A percentile compares a stretch with the other conserved stretches of the same genome.
phyloP scores from a whole-genome alignment of 64 coral and sea anemone species.

The Stichodactyla helianthus region DNA sequence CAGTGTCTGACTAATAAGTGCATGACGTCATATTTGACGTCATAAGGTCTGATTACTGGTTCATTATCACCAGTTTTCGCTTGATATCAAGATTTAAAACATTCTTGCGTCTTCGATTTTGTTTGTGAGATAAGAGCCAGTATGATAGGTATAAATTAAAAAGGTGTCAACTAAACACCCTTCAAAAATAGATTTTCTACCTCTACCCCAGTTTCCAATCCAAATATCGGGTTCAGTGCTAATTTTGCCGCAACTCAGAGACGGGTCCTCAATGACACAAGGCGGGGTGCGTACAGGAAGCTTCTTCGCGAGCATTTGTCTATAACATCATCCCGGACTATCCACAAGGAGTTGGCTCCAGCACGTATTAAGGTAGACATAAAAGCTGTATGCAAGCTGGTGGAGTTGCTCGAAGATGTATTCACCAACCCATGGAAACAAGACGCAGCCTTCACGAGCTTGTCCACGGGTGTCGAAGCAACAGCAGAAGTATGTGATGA shows the following conservation, averaged over 20 bases:
- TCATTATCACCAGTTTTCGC: no score
- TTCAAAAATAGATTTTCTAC: conserved; percentile 56
- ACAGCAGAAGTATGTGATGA: conserved; percentile 30
- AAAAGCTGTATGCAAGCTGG: conserved; percentile 34
- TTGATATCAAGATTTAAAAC: no score
- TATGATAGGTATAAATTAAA: no score
- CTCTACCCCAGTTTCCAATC: no score
- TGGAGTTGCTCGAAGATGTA: conserved; percentile 12
- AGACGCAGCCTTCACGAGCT: conserved; percentile 27
- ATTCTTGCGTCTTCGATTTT: no score
- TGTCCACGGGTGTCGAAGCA: conserved; percentile 37
- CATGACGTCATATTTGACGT: no score
- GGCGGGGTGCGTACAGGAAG: conserved; percentile 34
- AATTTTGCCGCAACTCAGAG: conserved; percentile 40
- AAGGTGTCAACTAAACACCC: no score
- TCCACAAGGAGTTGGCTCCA: conserved; percentile 40
- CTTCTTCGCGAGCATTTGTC: conserved; percentile 51
- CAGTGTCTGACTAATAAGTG: no score
- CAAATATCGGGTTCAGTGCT: conserved; percentile 46
- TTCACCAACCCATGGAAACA: conserved; percentile 29
- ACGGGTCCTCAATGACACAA: conserved; percentile 45
- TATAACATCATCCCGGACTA: not conserved
- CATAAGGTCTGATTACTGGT: no score
- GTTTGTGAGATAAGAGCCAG: conserved; percentile 60
- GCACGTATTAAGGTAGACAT: conserved; percentile 49